Conservation (phyloP, 1,140 invertebrate species). For the Sarcophaga bullata region DNA sequence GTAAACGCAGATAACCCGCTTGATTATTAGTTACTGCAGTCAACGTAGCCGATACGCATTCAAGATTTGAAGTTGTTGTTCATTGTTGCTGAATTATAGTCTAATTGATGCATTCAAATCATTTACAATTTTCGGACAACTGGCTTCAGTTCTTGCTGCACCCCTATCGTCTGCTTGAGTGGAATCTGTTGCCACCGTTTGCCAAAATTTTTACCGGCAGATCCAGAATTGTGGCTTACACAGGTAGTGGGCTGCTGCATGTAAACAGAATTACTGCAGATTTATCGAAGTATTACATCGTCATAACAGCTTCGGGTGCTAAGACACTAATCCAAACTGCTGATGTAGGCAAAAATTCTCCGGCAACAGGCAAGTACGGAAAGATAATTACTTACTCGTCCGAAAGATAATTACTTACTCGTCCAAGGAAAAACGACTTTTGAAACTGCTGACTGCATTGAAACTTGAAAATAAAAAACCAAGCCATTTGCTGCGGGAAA, state of each 20-base stretch:
- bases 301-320: not conserved
- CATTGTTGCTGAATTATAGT: too few relatives aligned
- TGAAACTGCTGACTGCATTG: not conserved
- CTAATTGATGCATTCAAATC: too few relatives aligned
- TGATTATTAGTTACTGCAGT: too few relatives aligned
- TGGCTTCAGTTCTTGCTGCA: too few relatives aligned
- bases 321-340: not conserved
- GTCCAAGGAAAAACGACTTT: not conserved
- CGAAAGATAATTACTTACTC: not conserved
- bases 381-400: conserved; percentile 5
- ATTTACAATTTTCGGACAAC: too few relatives aligned
- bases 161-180: too few relatives aligned
- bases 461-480: conserved; percentile 11
- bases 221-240: conserved; percentile 8
- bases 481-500: conserved; percentile 7
- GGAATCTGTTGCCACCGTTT: not conserved
- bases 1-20: too few relatives aligned
- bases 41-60: too few relatives aligned
- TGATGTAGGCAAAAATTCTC: conserved; percentile 11
- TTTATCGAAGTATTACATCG: not conserved
- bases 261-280: not conserved
- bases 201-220: not conserved
- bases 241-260: conserved; percentile 13
- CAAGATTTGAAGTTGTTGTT: too few relatives aligned
- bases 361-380: conserved; percentile 17